phyloP scores from a whole-genome alignment of 1,140 invertebrate species.

The Trichoplusia ni region DNA sequence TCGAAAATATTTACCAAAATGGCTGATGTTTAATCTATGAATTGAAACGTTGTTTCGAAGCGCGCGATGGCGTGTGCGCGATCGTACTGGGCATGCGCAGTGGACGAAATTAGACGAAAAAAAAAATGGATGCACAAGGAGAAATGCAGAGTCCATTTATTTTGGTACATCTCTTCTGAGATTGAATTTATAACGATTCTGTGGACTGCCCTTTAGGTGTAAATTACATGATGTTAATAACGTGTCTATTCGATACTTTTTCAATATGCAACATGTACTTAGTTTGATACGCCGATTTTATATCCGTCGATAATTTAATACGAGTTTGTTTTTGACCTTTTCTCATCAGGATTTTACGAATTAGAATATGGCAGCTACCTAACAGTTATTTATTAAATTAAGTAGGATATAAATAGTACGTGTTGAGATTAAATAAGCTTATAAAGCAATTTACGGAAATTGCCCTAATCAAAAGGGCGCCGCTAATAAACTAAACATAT shows the following conservation, averaged over 20 bases:
- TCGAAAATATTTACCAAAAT: conserved; percentile 45
- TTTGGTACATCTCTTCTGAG: conserved; percentile 43
- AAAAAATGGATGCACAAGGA: conserved; percentile 69
- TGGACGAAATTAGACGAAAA: conserved; percentile 76
- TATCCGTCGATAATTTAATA: too few relatives aligned
- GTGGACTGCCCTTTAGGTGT: conserved; percentile 1
- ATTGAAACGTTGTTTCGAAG: conserved; percentile 32
- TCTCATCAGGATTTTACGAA: too few relatives aligned
- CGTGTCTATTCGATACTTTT: neutral
- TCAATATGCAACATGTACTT: neutral
- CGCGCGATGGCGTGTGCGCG: conserved; percentile 60
- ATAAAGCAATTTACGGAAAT: too few relatives aligned
- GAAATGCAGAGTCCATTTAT: conserved; percentile 67
- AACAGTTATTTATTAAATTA: too few relatives aligned
- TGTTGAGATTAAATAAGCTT: too few relatives aligned
- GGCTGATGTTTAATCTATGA: conserved; percentile 13
- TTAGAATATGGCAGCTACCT: too few relatives aligned
- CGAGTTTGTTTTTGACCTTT: too few relatives aligned
- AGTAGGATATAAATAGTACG: too few relatives aligned
- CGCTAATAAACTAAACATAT: too few relatives aligned
- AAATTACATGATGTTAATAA: neutral
- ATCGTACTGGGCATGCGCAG: conserved; percentile 69
- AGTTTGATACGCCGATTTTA: too few relatives aligned
- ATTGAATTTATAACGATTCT: conserved; percentile 10
- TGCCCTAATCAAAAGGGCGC: too few relatives aligned